Percentiles rank a stretch among this genome's conserved stretches.
These are phyloP conservation scores for Pristionchus japonicus DNA, from an alignment of 2,888 invertebrate genomes.

Conservation along the genomic window DNA sequence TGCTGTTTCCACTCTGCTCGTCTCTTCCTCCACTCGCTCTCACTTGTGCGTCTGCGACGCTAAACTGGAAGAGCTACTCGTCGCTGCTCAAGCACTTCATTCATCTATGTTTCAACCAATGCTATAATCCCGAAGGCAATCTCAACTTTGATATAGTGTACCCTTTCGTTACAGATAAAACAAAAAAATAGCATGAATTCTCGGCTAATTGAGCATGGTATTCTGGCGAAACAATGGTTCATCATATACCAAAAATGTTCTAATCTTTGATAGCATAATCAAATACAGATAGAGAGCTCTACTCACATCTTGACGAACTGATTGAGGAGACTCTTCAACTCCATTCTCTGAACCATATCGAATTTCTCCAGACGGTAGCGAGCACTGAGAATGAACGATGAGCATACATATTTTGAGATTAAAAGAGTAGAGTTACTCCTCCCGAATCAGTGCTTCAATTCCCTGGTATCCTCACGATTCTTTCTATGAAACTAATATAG, in stretches of 20 bases:
- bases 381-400: background rate
- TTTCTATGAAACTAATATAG: background rate
- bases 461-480: background rate
- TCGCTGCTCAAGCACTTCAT: background rate
- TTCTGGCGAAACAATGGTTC: too few relatives aligned
- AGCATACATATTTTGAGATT: background rate
- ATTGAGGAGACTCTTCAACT: conserved; percentile 55
- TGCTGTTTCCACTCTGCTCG: background rate
- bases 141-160: too few relatives aligned
- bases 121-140: too few relatives aligned
- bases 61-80: conserved; percentile 19
- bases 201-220: too few relatives aligned
- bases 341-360: conserved; percentile 58
- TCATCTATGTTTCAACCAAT: too few relatives aligned
- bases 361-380: conserved; percentile 49
- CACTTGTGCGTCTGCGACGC: conserved; percentile 43
- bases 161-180: too few relatives aligned
- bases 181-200: too few relatives aligned
- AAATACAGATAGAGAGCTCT: background rate
- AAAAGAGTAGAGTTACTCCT: background rate
- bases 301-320: conserved; percentile 61
- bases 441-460: too few relatives aligned
- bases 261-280: background rate
- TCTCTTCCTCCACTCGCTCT: background rate
- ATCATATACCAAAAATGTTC: too few relatives aligned